phyloP scores from a whole-genome alignment of 1,140 invertebrate genomes.

The Drosophila varians region DNA sequence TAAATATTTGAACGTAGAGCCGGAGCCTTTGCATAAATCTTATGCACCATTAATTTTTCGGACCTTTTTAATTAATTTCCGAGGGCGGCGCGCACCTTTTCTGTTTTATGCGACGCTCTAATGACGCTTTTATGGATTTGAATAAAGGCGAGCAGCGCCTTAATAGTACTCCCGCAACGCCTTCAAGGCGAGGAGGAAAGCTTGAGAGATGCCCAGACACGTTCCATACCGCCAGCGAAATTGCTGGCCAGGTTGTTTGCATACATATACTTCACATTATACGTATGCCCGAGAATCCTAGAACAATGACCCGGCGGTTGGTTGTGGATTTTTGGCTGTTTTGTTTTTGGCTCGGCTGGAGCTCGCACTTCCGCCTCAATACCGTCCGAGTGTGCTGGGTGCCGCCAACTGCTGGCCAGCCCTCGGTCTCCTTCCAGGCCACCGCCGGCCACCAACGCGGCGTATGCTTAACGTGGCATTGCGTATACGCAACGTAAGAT shows the following conservation, averaged over 20 bases:
- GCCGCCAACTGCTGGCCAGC: constrained; percentile 47
- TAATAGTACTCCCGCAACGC: constrained; percentile 18
- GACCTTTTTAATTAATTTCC: constrained; percentile 66
- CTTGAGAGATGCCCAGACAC: constrained; percentile 29
- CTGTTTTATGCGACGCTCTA: constrained; percentile 50
- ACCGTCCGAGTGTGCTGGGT: constrained; percentile 51
- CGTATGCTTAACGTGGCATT: constrained; percentile 39
- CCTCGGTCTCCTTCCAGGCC: constrained; percentile 5
- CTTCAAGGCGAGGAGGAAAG: neutral
- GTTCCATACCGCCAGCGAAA: constrained; percentile 29
- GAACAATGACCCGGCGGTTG: constrained; percentile 20
- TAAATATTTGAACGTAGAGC: constrained; percentile 10
- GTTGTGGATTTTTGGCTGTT: constrained; percentile 28
- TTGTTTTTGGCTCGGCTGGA: constrained; percentile 12
- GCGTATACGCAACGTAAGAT: constrained; percentile 52
- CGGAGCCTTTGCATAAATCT: constrained; percentile 56
- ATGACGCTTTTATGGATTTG: constrained; percentile 62
- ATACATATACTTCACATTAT: constrained; percentile 7
- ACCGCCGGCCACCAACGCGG: constrained; percentile 7
- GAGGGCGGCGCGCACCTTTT: constrained; percentile 39
- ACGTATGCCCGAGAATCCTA: constrained; percentile 5
- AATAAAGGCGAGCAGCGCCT: constrained; percentile 34
- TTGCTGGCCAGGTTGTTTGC: constrained; percentile 6
- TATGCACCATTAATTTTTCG: constrained; percentile 58
- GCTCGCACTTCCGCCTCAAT: constrained; percentile 55